Conservation (phyloP, 1,140 invertebrate species). For the Drosophila orosa region DNA sequence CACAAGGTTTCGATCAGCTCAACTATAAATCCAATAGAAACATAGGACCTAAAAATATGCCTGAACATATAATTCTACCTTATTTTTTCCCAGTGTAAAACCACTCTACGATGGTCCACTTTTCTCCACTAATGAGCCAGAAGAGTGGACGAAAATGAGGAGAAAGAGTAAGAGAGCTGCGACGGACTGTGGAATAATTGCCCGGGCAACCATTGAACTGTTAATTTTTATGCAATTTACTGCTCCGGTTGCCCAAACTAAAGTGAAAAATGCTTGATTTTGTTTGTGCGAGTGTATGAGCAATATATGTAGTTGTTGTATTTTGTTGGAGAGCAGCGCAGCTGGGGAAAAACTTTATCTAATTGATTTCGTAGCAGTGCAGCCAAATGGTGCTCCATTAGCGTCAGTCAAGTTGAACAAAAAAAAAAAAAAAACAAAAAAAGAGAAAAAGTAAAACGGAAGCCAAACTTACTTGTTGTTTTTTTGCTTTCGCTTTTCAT, state of each 20-base stretch:
- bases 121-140: constrained; percentile 29
- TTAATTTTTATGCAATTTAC: constrained; percentile 70
- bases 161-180: not conserved
- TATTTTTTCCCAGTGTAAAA: constrained; percentile 1
- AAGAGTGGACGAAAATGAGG: not conserved
- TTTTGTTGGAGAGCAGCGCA: constrained; percentile 16
- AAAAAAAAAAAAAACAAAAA: not conserved
- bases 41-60: not conserved
- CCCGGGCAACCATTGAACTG: constrained; percentile 56
- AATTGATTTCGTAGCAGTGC: constrained; percentile 73
- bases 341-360: constrained; percentile 70
- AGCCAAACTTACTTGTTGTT: constrained; percentile 59
- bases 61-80: too few species aligned
- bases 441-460: constrained; percentile 16
- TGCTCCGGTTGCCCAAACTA: constrained; percentile 33
- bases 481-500: constrained; percentile 45
- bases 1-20: not conserved
- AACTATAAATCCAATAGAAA: not conserved
- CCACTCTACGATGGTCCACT: constrained; percentile 9
- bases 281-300: not conserved
- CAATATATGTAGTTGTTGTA: constrained; percentile 3
- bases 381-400: constrained; percentile 76
- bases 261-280: constrained; percentile 52
- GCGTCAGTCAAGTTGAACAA: constrained; percentile 54
- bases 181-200: constrained; percentile 34